phyloP scores from a whole-genome alignment of 2,888 invertebrate species.

The Pardosa pseudoannulata region DNA sequence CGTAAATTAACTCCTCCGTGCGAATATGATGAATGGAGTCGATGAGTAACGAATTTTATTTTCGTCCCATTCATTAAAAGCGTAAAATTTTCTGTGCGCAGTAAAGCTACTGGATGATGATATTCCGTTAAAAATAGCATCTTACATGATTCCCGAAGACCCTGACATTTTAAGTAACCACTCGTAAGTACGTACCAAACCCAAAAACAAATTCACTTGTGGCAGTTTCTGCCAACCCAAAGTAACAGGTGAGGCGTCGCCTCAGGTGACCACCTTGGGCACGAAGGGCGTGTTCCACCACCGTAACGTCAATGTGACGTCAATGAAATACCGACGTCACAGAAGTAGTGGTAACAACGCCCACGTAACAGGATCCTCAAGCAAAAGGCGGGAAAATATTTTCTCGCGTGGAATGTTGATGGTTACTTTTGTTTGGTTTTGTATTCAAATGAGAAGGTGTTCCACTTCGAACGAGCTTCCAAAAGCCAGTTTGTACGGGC shows the following conservation, averaged over 20 bases:
- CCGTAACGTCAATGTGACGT: constrained; percentile 68
- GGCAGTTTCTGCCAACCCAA: background rate
- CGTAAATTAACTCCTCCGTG: too few species aligned
- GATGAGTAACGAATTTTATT: too few species aligned
- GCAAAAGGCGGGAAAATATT: constrained; percentile 60
- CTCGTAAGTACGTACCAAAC: background rate
- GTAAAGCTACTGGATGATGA: background rate
- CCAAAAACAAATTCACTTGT: background rate
- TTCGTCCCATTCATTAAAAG: too few species aligned
- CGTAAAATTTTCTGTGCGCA: background rate
- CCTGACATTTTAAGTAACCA: background rate
- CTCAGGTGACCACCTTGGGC: constrained; percentile 66
- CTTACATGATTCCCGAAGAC: background rate
- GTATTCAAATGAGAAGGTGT: constrained; percentile 55
- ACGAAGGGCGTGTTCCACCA: constrained; percentile 42
- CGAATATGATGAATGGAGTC: too few species aligned
- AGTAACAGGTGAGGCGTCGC: background rate
- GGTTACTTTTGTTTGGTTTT: constrained; percentile 28
- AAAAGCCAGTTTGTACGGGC: constrained; percentile 10
- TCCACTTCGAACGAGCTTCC: background rate
- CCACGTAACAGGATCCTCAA: constrained; percentile 69
- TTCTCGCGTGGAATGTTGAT: constrained; percentile 48
- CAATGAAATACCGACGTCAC: constrained; percentile 49
- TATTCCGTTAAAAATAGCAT: background rate
- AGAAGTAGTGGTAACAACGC: constrained; percentile 36